Base-by-base conservation (phyloP, 2,797 vertebrate species). In the Eptatretus atami region DNA sequence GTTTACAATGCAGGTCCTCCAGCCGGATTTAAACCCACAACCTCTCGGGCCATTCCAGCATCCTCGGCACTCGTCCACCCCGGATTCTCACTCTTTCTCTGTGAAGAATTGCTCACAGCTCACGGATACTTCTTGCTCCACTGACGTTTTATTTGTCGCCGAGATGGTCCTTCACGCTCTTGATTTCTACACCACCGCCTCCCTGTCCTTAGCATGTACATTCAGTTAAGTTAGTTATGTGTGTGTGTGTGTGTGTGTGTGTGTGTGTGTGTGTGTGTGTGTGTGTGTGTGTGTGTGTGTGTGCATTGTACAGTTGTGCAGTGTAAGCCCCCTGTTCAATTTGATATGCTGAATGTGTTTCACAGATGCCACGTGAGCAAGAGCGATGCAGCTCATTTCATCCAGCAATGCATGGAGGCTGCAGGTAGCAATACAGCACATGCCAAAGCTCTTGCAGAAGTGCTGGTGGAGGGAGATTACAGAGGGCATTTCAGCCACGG, bases 401-500 rank as follows among this genome's bases (percentile, higher is more conserved):
- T 80, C 9, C 75, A 78, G 69, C 67, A 68, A 44, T 79, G 79
- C 12, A 76, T 79, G 78, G 65, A 52, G 1, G 71, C 72, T 0
- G 79, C 77, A 66, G 77, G 75, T 6, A 73, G 76, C 63, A 69
- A 75, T 65, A 64, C 64, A 1, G 71, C 75, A 67, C 79, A 80
- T 5, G 77, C 76, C 24, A 66, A 52, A 61, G 75, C 75, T 67
- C 71, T 80, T 69, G 78, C 79, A 1, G 71, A 77, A 66, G 77
- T 80, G 19, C 70, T 80, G 69, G 76, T 80, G 67, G 78, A 76
- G 65, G 79, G 76, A 9, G 78, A 80, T 70, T 65, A 68, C 68
- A 72, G 77, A 31, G 79, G 78, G 2, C 79, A 80, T 72, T 78
- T 76, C 71, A 80, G 79, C 69, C 78, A 80, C 3, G 78, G 79